Evolutionary conservation across 2,888 invertebrate genomes (phyloP), one percentile per base, ranked within the genome.

Genomic region (Erpobdella octoculata): DNA sequence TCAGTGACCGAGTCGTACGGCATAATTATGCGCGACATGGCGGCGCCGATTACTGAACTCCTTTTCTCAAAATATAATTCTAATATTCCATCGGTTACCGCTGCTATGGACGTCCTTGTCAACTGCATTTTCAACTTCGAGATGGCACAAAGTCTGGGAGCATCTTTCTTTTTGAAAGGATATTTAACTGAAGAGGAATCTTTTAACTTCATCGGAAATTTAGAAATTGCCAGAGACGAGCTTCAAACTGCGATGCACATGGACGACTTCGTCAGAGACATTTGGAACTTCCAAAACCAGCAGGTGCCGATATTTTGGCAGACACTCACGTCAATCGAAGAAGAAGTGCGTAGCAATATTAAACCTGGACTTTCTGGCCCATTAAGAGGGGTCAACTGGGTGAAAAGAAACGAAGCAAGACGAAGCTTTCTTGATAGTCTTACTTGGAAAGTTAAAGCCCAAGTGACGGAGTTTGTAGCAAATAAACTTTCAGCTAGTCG

Each of bases 131-230:
- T 41, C 21, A 12, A 15, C 18, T 48, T 33, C 18, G 62, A 41
- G 9, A 28, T 21, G 61, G 37, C 62, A 15, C 36, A 36, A n/a
- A 31, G 46, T 35, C 38, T 61, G n/a, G 72, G 72, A 1, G 31
- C 59, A n/a, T 31, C 61, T 0, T 72, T 61, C 48, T 69, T 62
- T 48, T 38, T 58, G 21, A 46, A 58, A 6, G 72, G 69, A 4
- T 28, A 35, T 28, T 36, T 72, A n/a, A 35, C 21, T 18, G 41
- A 37, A 6, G 33, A 21, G 25, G 72, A 68, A 61, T 35, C 25
- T 31, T 33, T 58, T n/a, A 35, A 59, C 2, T 69, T 58, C 62
- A 33, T 67, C 1, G 59, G 15, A 21, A 36, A 59, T 0, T 15
- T 28, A 6, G 8, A 33, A 33, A 18, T 62, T 15, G 46, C 46